phyloP scores from a whole-genome alignment of 2,797 vertebrate species.

The Bradypodion ventrale region DNA sequence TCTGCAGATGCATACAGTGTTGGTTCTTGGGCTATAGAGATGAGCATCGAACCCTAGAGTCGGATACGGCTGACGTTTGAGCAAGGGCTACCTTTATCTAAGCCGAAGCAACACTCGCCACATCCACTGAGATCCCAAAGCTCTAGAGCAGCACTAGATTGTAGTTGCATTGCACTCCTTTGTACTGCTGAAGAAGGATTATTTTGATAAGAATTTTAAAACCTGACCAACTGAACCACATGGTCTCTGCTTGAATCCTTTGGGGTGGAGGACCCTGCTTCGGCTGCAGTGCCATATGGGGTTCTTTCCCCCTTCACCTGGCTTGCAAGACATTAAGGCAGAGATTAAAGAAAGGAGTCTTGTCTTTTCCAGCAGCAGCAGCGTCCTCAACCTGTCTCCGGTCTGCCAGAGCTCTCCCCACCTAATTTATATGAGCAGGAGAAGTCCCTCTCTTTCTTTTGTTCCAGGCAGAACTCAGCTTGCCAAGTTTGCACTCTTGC shows the following conservation, averaged over 20 bases:
- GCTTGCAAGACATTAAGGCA: not conserved
- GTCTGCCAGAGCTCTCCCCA: not conserved
- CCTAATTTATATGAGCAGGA: conserved; percentile 1
- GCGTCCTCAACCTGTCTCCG: not conserved
- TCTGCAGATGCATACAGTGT: too few species aligned
- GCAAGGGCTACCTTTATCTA: too few species aligned
- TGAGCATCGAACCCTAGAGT: too few species aligned
- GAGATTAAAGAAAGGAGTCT: not conserved
- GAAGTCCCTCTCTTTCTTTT: not conserved
- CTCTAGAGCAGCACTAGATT: not conserved
- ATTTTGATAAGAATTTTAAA: too few species aligned
- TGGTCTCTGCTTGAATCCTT: not conserved
- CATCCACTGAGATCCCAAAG: too few species aligned
- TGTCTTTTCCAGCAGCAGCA: not conserved
- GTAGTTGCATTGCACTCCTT: not conserved
- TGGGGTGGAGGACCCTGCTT: not conserved
- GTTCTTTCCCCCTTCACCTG: not conserved
- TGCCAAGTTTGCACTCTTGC: not conserved
- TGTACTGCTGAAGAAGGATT: too few species aligned
- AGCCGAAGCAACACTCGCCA: too few species aligned
- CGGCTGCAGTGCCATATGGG: not conserved
- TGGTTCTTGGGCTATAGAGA: too few species aligned
- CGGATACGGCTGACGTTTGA: too few species aligned
- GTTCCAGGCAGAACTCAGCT: not conserved
- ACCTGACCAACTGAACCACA: not conserved